Evolutionary conservation across 2,113 vertebrate genomes (phyloP).

Genomic region (Gopherus flavomarginatus): DNA sequence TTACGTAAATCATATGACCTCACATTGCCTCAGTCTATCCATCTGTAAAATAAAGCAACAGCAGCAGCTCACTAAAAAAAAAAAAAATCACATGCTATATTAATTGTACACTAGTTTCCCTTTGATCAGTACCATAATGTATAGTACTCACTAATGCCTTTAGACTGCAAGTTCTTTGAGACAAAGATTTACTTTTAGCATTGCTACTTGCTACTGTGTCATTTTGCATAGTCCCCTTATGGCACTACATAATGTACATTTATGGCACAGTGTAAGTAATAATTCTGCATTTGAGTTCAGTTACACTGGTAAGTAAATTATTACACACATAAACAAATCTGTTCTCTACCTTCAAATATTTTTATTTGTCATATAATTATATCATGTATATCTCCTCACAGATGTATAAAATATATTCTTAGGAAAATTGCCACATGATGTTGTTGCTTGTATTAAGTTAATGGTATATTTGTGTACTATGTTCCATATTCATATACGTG

Average conservation of each 20-base stretch:
- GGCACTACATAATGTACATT: neutral
- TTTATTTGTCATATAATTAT: conserved; percentile 80
- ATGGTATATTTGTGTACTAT: conserved; percentile 65
- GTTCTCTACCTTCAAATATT: conserved; percentile 77
- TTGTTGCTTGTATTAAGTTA: conserved; percentile 74
- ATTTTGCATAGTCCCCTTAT: neutral
- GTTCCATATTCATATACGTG: neutral
- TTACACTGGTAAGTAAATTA: conserved; percentile 55
- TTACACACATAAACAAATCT: conserved; percentile 77
- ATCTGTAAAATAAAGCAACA: neutral
- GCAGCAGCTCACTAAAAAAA: neutral
- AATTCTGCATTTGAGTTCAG: conserved; percentile 57
- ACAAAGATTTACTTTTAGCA: neutral
- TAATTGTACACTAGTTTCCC: accelerated
- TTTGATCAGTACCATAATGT: accelerated
- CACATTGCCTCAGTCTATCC: neutral
- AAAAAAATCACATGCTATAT: neutral
- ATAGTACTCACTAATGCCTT: accelerated
- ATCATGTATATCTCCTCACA: conserved; percentile 69
- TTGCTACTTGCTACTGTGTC: neutral
- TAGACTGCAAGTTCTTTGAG: accelerated
- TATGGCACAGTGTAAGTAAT: conserved; percentile 22
- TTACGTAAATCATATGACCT: neutral
- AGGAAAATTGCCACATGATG: conserved; percentile 78
- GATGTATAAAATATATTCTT: conserved; percentile 71